Conservation (phyloP, 2,888 invertebrate species). For the Xylota sylvarum region DNA sequence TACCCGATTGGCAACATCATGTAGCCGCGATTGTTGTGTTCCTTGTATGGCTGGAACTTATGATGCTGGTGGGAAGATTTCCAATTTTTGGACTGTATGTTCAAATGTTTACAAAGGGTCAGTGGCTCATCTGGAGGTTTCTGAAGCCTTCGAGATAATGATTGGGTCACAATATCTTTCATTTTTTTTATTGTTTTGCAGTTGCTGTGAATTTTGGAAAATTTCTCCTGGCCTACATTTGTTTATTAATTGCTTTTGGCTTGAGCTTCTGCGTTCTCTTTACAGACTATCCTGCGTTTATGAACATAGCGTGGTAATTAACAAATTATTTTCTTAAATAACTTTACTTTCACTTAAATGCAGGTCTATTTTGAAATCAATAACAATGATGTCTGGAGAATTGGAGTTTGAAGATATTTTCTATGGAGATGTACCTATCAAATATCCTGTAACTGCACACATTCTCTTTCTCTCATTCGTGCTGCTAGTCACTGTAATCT, state of each 20-base stretch:
- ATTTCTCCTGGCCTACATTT: slow-evolving; percentile 92
- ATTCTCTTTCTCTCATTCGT: slow-evolving; percentile 91
- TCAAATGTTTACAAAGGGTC: slow-evolving; percentile 93
- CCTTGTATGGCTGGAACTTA: slow-evolving; percentile 92
- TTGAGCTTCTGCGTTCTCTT: slow-evolving; percentile 93
- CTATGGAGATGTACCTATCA: slow-evolving; percentile 87
- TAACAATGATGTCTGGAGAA: slow-evolving; percentile 96
- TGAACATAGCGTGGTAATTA: slow-evolving; percentile 85
- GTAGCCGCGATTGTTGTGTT: slow-evolving; percentile 92
- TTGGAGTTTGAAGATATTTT: slow-evolving; percentile 94
- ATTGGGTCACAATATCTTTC: background rate
- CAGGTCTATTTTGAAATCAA: slow-evolving; percentile 89
- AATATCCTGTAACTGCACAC: slow-evolving; percentile 91
- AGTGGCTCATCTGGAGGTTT: background rate
- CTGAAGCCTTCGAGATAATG: background rate
- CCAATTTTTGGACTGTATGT: slow-evolving; percentile 94
- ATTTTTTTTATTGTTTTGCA: slow-evolving; percentile 80
- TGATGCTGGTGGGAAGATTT: slow-evolving; percentile 94
- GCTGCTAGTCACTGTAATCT: slow-evolving; percentile 91
- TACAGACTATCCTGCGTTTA: slow-evolving; percentile 90
- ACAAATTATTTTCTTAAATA: background rate
- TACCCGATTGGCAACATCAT: slow-evolving; percentile 91
- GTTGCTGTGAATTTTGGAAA: slow-evolving; percentile 93
- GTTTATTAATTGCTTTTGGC: slow-evolving; percentile 92
- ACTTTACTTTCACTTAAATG: background rate